Percentiles rank a stretch among this genome's conserved stretches.
Evolutionary conservation across 2,888 invertebrate species (phyloP).

Genomic region (Oasisia sp.): DNA sequence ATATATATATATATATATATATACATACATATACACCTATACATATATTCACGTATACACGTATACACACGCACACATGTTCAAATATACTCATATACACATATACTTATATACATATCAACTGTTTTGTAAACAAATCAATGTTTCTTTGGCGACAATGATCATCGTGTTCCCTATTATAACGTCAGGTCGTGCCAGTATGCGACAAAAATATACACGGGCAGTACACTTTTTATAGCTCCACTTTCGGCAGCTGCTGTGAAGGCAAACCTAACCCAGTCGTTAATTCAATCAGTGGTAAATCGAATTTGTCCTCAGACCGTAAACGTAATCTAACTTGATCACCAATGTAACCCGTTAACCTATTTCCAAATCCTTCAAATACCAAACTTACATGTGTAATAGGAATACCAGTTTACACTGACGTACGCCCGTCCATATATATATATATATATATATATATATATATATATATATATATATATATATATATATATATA

Average conservation of each 20-base stretch:
- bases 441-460: no score
- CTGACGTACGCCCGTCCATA: neutral
- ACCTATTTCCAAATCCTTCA: neutral
- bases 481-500: no score
- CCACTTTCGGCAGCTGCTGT: neutral
- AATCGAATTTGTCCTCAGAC: neutral
- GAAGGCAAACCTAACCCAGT: neutral
- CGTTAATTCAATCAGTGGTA: neutral
- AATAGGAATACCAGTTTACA: neutral
- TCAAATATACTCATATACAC: no score
- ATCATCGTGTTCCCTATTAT: neutral
- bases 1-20: no score
- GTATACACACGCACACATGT: no score
- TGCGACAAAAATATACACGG: neutral
- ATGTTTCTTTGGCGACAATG: neutral
- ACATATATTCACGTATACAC: no score
- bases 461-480: no score
- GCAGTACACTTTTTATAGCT: neutral
- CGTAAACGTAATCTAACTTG: slow-evolving; percentile 8
- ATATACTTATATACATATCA: no score
- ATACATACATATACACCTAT: no score
- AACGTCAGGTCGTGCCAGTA: neutral
- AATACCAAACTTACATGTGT: neutral
- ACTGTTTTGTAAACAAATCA: no score
- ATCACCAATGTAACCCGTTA: neutral